phyloP scores from a whole-genome alignment of 2,888 invertebrate genomes.

The Cetonia aurata region DNA sequence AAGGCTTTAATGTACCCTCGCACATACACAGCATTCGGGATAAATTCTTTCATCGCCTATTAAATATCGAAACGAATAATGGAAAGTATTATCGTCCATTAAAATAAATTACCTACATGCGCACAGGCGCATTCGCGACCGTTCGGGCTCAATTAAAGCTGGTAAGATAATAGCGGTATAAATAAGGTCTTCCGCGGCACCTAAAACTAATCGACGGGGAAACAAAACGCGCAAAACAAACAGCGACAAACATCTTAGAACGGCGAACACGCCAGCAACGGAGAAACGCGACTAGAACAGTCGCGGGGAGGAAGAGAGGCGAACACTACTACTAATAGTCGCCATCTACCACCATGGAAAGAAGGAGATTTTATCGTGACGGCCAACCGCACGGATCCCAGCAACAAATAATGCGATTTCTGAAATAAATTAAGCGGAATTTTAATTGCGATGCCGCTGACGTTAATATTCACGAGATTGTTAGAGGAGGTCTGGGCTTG shows the following conservation, averaged over 20 bases:
- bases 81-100: slow-evolving; percentile 7
- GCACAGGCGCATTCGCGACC: neutral
- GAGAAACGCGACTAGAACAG: too few relatives aligned
- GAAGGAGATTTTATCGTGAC: slow-evolving; percentile 28
- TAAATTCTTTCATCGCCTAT: slow-evolving; percentile 12
- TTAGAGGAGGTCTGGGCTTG: slow-evolving; percentile 2
- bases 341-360: slow-evolving; percentile 5
- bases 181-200: slow-evolving; percentile 21
- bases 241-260: neutral
- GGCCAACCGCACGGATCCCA: neutral
- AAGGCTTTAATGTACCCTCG: too few relatives aligned
- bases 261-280: neutral
- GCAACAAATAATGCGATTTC: slow-evolving; percentile 32
- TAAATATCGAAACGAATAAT: neutral
- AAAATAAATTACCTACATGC: slow-evolving; percentile 18
- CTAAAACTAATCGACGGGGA: slow-evolving; percentile 26
- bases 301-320: neutral
- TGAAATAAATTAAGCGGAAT: slow-evolving; percentile 38
- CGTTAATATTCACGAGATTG: slow-evolving; percentile 15
- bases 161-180: slow-evolving; percentile 12
- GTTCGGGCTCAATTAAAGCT: neutral
- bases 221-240: slow-evolving; percentile 4
- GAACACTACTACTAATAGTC: neutral
- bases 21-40: too few relatives aligned
- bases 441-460: slow-evolving; percentile 31